These are phyloP conservation scores for Bettongia penicillata DNA, from an alignment of 2,113 vertebrate species.

Conservation along the genomic window DNA sequence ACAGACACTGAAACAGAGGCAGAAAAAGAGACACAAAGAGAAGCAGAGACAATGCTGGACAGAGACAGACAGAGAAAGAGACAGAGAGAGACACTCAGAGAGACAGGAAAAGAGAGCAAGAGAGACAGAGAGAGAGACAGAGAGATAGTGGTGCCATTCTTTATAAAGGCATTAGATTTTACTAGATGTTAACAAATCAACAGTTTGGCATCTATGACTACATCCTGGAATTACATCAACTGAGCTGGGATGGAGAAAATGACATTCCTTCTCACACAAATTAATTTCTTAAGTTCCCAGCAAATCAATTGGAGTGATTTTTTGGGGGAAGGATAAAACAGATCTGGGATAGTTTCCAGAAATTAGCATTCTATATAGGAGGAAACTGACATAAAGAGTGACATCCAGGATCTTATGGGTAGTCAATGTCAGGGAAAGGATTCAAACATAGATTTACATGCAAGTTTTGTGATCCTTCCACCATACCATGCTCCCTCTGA, in stretches of 20 bases:
- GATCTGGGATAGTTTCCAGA: not conserved
- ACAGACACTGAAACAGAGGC: too few relatives aligned
- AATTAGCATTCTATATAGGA: not conserved
- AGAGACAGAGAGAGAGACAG: too few relatives aligned
- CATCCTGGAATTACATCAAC: too few relatives aligned
- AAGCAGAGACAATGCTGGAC: too few relatives aligned
- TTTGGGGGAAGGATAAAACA: not conserved
- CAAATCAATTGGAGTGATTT: not conserved
- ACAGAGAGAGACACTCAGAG: too few relatives aligned
- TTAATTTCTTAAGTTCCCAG: not conserved
- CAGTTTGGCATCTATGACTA: too few relatives aligned
- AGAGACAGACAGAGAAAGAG: too few relatives aligned
- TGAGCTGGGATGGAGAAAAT: not conserved
- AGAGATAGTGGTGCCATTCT: too few relatives aligned
- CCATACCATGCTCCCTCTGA: not conserved
- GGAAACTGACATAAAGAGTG: not conserved
- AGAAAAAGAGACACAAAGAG: too few relatives aligned
- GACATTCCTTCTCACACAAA: not conserved
- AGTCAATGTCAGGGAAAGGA: not conserved
- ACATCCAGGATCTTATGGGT: not conserved
- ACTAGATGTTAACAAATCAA: too few relatives aligned
- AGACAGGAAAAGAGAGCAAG: too few relatives aligned
- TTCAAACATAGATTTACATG: not conserved
- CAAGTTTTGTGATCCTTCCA: not conserved
- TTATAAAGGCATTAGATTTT: too few relatives aligned